These are phyloP conservation scores for Nipponacmea schrenckii DNA, from an alignment of 2,888 invertebrate species.

Conservation along the genomic window DNA sequence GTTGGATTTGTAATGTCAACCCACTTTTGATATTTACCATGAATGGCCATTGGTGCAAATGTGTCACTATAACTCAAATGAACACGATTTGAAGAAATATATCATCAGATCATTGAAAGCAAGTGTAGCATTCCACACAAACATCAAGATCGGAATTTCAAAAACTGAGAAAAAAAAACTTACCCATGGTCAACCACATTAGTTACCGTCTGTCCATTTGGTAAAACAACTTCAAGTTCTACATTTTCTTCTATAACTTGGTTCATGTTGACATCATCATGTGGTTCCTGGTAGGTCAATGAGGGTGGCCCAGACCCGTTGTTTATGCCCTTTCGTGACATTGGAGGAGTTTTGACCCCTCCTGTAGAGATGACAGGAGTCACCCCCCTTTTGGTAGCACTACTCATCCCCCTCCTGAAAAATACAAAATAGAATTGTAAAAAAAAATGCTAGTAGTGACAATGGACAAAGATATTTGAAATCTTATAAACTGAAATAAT, in stretches of 20 bases:
- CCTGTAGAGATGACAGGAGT: constrained; percentile 32
- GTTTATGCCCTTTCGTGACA: constrained; percentile 25
- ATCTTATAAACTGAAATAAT: no score
- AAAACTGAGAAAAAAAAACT: constrained; percentile 18
- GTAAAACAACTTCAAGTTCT: constrained; percentile 40
- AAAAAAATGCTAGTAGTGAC: no score
- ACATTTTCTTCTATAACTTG: constrained; percentile 48
- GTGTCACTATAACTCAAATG: no score
- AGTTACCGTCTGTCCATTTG: constrained; percentile 34
- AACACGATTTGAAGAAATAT: no score
- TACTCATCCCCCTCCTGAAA: constrained; percentile 55
- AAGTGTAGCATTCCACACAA: no score
- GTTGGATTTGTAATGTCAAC: no score
- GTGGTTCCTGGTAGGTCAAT: constrained; percentile 43
- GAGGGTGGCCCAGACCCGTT: constrained; percentile 45
- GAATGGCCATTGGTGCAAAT: no score
- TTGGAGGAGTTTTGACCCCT: constrained; percentile 17
- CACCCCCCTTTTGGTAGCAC: constrained; percentile 43
- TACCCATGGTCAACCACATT: constrained; percentile 37
- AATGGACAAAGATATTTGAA: no score
- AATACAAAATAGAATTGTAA: background rate
- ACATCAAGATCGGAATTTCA: no score
- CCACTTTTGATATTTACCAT: no score
- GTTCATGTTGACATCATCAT: constrained; percentile 54
- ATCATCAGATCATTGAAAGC: no score